Base-by-base conservation (phyloP, 92 coral and sea anemone species). In the Phenganax stokvisi region DNA sequence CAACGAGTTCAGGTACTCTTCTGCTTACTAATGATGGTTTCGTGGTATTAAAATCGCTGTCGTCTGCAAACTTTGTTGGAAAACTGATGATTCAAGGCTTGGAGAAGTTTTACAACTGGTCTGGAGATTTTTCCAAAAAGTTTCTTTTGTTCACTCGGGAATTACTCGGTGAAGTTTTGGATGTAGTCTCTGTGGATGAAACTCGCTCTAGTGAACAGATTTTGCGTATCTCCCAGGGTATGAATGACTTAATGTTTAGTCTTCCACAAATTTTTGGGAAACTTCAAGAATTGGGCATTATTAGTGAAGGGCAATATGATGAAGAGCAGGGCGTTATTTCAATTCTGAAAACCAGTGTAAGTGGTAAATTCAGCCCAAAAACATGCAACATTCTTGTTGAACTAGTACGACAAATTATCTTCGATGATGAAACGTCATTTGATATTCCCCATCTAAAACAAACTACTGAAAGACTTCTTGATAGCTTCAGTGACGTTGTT, bases 61-160 rank as follows among this genome's bases (percentile, higher is more conserved):
- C 72, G 79, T 56, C 87, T 30, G 88, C 78, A 12, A 85, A 83
- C 69, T 90, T 91, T 17, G 81, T 88, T 75, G 96, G 93, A 27
- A 86, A 85, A 71, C 79, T 88, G 79, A 64, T 96, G 54, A 89
- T 89, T 52, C 91, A 87, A 59, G 88, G 85, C 71, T 61, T 92
- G 57, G 81, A 82, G 37, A 78, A 84, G 53, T 86, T 77, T 64
- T 77, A 82, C 59, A 76, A 82, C 30, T 71, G 85, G 25, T 74
- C 96, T 27, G 99, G 99, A 57, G 93, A 90, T 69, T 97, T 93
- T 27, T 81, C 89, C n/a, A 87, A 90, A n/a, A 81, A 92, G 61
- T 92, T 96, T 76, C 51, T 96, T 51, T 62, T 96, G 56, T 82
- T 92, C 15, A 79, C 90, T 28, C 64, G 91, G 12, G 84, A 91